phyloP scores from a whole-genome alignment of 2,113 vertebrate species.

The Etheostoma cragini region DNA sequence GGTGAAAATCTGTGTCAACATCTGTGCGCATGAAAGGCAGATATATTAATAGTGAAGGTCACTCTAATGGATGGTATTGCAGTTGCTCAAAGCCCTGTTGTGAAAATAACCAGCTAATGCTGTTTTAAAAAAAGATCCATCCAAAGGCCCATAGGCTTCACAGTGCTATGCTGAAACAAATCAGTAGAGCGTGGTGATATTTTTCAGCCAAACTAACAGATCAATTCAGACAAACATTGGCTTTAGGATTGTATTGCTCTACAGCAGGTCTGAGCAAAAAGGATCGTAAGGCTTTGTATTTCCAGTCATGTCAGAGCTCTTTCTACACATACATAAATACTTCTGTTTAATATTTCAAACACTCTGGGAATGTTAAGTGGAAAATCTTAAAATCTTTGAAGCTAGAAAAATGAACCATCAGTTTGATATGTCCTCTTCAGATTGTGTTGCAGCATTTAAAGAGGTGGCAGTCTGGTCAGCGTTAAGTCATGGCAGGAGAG shows the following conservation, averaged over 20 bases:
- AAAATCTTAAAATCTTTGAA: background rate
- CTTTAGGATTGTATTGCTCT: background rate
- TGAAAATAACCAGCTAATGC: conserved; percentile 32
- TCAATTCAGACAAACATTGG: conserved; percentile 1
- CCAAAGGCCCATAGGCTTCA: conserved; percentile 7
- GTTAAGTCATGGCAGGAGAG: conserved; percentile 54
- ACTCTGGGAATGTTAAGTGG: background rate
- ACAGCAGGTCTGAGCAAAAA: conserved; percentile 4
- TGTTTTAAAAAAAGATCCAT: conserved; percentile 28
- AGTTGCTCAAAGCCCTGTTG: conserved; percentile 28
- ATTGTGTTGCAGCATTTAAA: conserved; percentile 25
- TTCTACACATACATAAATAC: background rate
- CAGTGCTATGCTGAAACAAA: background rate
- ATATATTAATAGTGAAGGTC: conserved; percentile 48
- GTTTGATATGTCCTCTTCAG: conserved; percentile 14
- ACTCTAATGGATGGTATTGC: conserved; percentile 37
- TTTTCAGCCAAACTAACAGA: background rate
- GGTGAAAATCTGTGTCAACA: conserved; percentile 57
- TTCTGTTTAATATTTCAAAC: conserved; percentile 9
- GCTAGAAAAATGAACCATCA: background rate
- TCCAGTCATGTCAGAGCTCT: conserved; percentile 10
- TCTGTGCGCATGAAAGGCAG: conserved; percentile 23
- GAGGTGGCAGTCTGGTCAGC: conserved; percentile 22
- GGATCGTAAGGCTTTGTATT: conserved; percentile 25
- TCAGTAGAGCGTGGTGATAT: background rate